Evolutionary conservation across 1,140 invertebrate genomes (phyloP).

Genomic region (Scaptomyza graminum): DNA sequence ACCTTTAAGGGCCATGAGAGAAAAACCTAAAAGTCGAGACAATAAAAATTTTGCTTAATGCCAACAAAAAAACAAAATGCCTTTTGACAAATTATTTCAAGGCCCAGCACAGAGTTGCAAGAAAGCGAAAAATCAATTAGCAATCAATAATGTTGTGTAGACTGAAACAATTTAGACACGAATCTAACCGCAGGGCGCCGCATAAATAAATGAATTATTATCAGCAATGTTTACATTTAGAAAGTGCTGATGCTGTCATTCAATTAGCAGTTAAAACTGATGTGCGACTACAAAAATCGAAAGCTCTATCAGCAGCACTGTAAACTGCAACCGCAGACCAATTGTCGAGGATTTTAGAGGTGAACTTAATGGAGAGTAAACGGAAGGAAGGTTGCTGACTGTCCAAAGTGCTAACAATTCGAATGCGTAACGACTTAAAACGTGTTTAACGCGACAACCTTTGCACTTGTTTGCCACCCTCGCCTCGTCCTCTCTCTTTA

Average conservation of each 20-base stretch:
- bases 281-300: not conserved
- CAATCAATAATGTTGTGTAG: conserved; percentile 64
- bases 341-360: not conserved
- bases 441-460: not conserved
- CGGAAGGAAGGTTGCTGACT: no score
- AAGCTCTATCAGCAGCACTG: not conserved
- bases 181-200: conserved; percentile 20
- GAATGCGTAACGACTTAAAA: not conserved
- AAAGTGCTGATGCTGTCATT: conserved; percentile 34
- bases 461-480: not conserved
- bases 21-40: conserved; percentile 43
- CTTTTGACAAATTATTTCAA: conserved; percentile 68
- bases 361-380: not conserved
- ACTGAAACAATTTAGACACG: conserved; percentile 19
- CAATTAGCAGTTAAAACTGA: conserved; percentile 76
- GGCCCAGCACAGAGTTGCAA: conserved; percentile 1
- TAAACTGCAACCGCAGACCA: conserved; percentile 1
- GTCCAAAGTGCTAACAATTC: no score
- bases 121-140: conserved; percentile 64
- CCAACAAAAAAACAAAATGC: conserved; percentile 1
- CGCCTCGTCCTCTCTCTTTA: no score
- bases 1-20: conserved; percentile 78
- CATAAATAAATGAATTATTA: conserved; percentile 21
- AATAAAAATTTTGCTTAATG: conserved; percentile 40
- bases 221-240: conserved; percentile 27